A percentile compares a stretch with the other conserved stretches of the same genome.
phyloP scores from a whole-genome alignment of 2,113 vertebrate species.

The Chloropsis hardwickii region DNA sequence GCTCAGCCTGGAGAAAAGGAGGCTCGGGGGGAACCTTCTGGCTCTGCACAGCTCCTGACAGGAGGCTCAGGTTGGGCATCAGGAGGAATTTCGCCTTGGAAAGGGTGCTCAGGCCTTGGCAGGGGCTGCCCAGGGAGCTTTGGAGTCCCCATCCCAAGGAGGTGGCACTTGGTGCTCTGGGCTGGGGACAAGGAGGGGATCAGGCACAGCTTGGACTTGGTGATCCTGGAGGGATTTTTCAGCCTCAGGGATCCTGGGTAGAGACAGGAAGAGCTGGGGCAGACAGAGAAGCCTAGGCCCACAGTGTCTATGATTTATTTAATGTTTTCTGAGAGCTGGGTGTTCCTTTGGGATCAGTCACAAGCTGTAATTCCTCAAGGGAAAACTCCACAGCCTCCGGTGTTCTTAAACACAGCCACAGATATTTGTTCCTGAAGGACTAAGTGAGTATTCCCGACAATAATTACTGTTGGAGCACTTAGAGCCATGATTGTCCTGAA shows the following conservation, averaged over 20 bases:
- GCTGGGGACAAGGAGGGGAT: not conserved
- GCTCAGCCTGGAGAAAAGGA: not conserved
- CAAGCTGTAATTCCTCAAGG: not conserved
- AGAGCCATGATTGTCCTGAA: not conserved
- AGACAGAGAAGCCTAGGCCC: not conserved
- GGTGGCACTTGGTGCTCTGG: not conserved
- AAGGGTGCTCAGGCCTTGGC: not conserved
- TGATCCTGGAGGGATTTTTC: not conserved
- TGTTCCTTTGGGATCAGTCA: not conserved
- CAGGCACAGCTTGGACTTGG: rapidly evolving
- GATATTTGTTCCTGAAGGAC: not conserved
- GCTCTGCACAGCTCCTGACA: not conserved
- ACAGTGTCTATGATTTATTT: rapidly evolving
- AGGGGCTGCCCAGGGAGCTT: not conserved
- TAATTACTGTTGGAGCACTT: not conserved
- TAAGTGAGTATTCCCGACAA: not conserved
- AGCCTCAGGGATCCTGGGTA: not conserved
- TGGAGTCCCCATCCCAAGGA: not conserved
- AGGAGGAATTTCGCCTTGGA: not conserved
- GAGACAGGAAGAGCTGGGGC: not conserved
- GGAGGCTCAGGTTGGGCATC: not conserved
- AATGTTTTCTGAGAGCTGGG: not conserved
- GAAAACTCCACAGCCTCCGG: not conserved
- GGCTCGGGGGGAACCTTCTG: rapidly evolving
- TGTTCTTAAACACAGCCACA: not conserved